phyloP scores from a whole-genome alignment of 2,797 vertebrate species.

The Danio kyathit region DNA sequence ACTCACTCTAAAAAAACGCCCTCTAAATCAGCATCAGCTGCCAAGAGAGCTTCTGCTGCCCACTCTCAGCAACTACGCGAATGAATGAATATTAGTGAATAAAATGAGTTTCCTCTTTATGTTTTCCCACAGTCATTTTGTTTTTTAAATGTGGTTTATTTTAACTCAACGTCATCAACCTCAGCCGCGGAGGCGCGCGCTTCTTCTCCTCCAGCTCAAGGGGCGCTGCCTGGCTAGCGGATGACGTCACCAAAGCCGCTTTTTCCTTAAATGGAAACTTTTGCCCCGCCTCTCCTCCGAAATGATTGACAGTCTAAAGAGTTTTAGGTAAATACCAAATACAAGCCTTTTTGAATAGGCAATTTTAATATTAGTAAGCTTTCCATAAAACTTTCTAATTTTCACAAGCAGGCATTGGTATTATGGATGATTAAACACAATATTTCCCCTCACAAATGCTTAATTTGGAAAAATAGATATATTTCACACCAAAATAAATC shows the following conservation, averaged over 20 bases:
- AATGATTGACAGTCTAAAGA: conserved; percentile 8
- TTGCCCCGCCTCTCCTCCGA: conserved; percentile 13
- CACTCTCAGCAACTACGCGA: neutral
- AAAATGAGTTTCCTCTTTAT: neutral
- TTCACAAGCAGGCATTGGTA: no score
- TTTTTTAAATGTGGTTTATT: neutral
- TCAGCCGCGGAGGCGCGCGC: conserved; percentile 59
- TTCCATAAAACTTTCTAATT: no score
- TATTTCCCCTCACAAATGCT: no score
- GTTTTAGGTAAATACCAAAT: neutral
- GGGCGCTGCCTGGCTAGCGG: conserved; percentile 79
- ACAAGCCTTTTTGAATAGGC: no score
- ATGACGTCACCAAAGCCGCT: conserved; percentile 71
- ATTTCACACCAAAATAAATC: no score
- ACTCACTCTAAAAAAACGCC: neutral
- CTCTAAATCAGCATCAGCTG: conserved; percentile 1
- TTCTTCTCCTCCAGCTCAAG: conserved; percentile 61
- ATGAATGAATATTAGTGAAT: neutral
- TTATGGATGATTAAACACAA: no score
- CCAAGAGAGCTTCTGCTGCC: neutral
- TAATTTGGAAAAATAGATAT: no score
- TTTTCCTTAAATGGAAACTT: conserved; percentile 49
- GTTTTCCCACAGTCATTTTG: neutral
- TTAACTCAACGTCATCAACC: conserved; percentile 63
- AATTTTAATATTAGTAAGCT: no score